These are phyloP conservation scores for Myripristis murdjan DNA, from an alignment of 2,797 vertebrate species.

Conservation along the genomic window DNA sequence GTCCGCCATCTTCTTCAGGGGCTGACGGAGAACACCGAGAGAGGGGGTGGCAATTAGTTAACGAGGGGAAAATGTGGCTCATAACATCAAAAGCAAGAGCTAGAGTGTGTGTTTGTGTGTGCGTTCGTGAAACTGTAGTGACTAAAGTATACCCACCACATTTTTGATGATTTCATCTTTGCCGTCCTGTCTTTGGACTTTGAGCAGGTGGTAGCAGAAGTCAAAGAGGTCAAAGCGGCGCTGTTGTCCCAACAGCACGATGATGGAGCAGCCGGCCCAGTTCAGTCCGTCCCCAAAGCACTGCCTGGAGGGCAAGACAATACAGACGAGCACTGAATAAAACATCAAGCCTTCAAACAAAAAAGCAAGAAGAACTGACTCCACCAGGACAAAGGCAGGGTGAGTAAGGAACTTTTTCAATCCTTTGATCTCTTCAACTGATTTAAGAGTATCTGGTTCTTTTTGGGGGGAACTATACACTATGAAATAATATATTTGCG, in stretches of 20 bases:
- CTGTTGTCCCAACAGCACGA: slow-evolving; percentile 96
- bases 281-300: slow-evolving; percentile 98
- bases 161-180: slow-evolving; percentile 99
- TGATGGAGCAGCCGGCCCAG: slow-evolving; percentile 98
- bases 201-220: slow-evolving; percentile 98
- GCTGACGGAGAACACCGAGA: slow-evolving; percentile 78
- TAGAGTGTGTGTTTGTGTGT: neutral
- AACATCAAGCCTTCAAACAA: neutral
- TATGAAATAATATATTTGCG: neutral
- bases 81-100: neutral
- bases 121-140: neutral
- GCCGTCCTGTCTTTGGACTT: slow-evolving; percentile 97
- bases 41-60: neutral
- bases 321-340: neutral
- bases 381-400: neutral
- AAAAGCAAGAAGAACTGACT: neutral
- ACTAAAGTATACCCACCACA: slow-evolving; percentile 87
- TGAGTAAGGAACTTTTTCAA: too few relatives aligned
- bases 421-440: too few relatives aligned
- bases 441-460: too few relatives aligned
- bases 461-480: too few relatives aligned
- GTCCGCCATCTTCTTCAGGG: slow-evolving; percentile 99
- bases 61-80: neutral
- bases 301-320: slow-evolving; percentile 84
- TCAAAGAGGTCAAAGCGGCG: slow-evolving; percentile 98